Evolutionary conservation across 2,797 vertebrate genomes (phyloP).

Genomic region (Anomalospiza imberbis): DNA sequence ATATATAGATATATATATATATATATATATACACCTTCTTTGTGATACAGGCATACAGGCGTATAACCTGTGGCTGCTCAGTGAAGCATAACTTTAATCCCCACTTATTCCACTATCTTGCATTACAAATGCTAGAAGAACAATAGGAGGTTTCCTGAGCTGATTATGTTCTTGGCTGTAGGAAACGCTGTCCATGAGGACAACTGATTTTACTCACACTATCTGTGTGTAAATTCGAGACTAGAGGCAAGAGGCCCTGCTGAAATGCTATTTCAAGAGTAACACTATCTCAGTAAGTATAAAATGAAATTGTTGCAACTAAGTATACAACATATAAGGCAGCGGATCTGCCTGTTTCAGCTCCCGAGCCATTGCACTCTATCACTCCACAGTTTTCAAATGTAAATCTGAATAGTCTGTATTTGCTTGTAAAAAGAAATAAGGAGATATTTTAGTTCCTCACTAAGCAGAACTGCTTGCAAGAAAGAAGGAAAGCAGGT

Average conservation of each 20-base stretch:
- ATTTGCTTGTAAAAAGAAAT: neutral
- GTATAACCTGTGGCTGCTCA: neutral
- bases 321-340: neutral
- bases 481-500: neutral
- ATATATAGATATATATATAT: accelerated
- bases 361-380: neutral
- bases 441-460: neutral
- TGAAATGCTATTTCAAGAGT: neutral
- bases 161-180: neutral
- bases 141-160: neutral
- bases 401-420: neutral
- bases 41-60: neutral
- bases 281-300: neutral
- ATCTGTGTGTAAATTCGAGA: neutral
- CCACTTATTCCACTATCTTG: neutral
- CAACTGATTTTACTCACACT: neutral
- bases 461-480: neutral
- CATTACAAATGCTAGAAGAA: constrained; percentile 38
- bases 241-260: neutral
- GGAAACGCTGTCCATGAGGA: neutral
- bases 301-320: neutral
- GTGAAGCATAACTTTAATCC: neutral
- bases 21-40: neutral
- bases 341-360: neutral
- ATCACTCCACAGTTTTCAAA: neutral